A percentile compares a stretch with the other conserved stretches of the same genome.
Conservation (phyloP, 92 coral and sea anemone genomes). For the Umimayanthus kanabou region DNA sequence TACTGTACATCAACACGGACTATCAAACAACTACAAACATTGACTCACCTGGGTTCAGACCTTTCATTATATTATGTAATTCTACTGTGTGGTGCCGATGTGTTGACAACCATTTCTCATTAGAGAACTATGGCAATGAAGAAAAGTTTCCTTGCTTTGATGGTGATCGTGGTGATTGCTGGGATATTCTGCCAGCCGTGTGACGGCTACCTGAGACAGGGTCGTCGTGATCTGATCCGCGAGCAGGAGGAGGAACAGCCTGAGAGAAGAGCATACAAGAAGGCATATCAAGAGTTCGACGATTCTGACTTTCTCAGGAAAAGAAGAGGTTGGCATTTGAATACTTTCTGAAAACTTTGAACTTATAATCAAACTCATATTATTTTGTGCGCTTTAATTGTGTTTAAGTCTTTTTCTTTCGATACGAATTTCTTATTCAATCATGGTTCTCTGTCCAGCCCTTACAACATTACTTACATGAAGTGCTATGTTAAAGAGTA, state of each 20-base stretch:
- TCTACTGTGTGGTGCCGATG: not conserved
- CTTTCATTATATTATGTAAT: too few species aligned
- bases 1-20: too few species aligned
- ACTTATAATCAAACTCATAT: not conserved
- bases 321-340: not conserved
- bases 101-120: not conserved
- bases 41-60: too few species aligned
- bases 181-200: slow-evolving; percentile 41
- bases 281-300: not conserved
- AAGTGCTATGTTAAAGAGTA: too few species aligned
- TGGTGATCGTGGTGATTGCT: slow-evolving; percentile 35
- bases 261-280: not conserved
- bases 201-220: slow-evolving; percentile 30
- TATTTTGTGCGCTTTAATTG: too few species aligned
- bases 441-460: not conserved
- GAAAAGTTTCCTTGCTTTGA: slow-evolving; percentile 32
- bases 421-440: not conserved
- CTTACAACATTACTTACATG: not conserved
- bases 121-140: slow-evolving; percentile 39
- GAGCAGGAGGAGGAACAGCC: not conserved
- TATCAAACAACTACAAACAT: too few species aligned
- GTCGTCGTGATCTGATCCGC: slow-evolving; percentile 18
- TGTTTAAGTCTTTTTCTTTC: not conserved
- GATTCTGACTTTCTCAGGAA: slow-evolving; percentile 12
- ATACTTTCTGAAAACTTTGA: too few species aligned